Evolutionary conservation across 2,888 invertebrate species (phyloP), one percentile per base, ranked within the genome.

Genomic region (Psylliodes chrysocephalus): DNA sequence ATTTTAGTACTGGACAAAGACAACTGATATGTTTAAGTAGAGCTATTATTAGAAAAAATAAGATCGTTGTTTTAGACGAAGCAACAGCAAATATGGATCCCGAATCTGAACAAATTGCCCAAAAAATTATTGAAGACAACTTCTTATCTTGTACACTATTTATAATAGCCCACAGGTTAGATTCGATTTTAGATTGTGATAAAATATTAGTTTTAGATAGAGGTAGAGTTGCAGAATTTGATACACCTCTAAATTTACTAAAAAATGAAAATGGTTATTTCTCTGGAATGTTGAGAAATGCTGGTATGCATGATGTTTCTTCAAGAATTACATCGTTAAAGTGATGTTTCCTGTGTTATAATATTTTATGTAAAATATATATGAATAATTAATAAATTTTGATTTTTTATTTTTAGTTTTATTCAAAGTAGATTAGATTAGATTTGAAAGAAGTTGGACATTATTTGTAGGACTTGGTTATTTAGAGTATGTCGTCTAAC

Each of bases 221-320:
- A 52, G 88, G 88, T 5, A 60, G 70, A 40, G 69, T 79, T 7
- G 70, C 68, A n/a, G 78, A 78, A 52, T 78, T 73, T 68, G 77
- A 75, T 57, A 52, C 64, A 15, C 77, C 78, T 1, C 38, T 33
- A 4, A 65, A 19, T 71, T 78, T 92, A 52, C 76, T 92, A 53
- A 84, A 86, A 15, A 85, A 87, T 72, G 81, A 84, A 69, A 82
- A 82, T 1, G 89, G 90, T 0, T 84, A 86, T 60, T 88, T 93
- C 75, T 88, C 88, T 68, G 82, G 86, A 10, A 82, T 93, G 73
- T 89, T 92, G 1, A 86, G 89, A 42, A 89, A 91, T 75, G 89
- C 89, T 0, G 92, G 91, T 15, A 49, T 17, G 5, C 15, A 44
- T 10, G 0, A 18, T 17, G 10, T 7, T 17, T 5, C 12, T 4